Evolutionary conservation across 2,888 invertebrate genomes (phyloP), one percentile per base, ranked within the genome.

Genomic region (Oscheius myriophilus): DNA sequence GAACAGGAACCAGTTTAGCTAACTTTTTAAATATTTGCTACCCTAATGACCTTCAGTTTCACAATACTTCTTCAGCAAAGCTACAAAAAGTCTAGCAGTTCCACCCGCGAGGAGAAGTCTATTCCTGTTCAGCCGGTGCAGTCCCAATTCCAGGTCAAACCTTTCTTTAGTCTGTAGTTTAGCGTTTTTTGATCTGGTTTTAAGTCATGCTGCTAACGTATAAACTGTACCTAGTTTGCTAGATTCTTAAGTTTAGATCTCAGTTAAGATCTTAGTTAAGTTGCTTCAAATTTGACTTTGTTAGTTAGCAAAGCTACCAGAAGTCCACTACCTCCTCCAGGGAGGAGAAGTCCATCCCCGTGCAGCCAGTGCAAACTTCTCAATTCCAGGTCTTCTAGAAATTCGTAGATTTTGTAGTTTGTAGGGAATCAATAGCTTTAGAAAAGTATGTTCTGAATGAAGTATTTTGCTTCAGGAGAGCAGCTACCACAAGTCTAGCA

Each of bases 401-500:
- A 11, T 46, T 16, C 3, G 3, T 46, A 12, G 2, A 18, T 2
- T 46, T 46, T 46, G 4, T 6, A 16, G 4, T 33, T 33, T 33
- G 33, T 33, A 33, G 33, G n/a, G n/a, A n/a, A n/a, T n/a, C n/a
- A n/a, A n/a, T n/a, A n/a, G n/a, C n/a, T n/a, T n/a, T n/a, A n/a
- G n/a, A n/a, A n/a, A n/a, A n/a, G n/a, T n/a, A n/a, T n/a, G n/a
- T n/a, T n/a, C n/a, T n/a, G n/a, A 46, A 33, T 6, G 33, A 33
- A 9, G 33, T 33, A 11, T 33, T 33, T 33, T 26, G 53, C 21
- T 70, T 70, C 26, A 70, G 68, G 70, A 70, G 45, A 71, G 59
- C 25, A 59, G 42, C 33, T 58, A 70, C 21, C 53, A 53, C 33
- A 59, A 59, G 21, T 59, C 59, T 21, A 43, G 25, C 39, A 25